phyloP scores from a whole-genome alignment of 2,113 vertebrate species.

The Cynopterus brachyotis region DNA sequence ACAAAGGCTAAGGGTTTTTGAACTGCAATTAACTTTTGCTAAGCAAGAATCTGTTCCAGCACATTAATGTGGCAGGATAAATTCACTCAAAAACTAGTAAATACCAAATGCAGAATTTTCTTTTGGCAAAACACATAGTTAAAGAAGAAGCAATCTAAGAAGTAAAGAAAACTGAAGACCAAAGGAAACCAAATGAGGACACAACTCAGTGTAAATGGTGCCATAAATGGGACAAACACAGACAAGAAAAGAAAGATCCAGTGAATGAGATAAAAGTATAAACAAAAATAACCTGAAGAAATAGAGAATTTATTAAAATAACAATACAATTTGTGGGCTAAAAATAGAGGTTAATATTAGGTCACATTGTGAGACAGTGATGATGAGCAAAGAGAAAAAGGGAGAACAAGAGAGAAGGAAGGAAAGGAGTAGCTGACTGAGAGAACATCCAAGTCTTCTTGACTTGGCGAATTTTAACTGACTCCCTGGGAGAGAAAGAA shows the following conservation, averaged over 20 bases:
- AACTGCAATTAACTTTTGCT: not conserved
- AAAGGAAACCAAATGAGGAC: not conserved
- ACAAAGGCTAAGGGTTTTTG: not conserved
- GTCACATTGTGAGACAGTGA: not conserved
- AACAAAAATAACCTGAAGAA: not conserved
- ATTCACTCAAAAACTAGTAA: not conserved
- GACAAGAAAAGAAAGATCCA: not conserved
- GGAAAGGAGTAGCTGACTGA: not conserved
- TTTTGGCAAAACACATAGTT: not conserved
- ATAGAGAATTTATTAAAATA: not conserved
- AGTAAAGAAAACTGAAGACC: not conserved
- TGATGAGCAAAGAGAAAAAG: not conserved
- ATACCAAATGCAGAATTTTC: not conserved
- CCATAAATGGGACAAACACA: not conserved
- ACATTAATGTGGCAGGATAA: not conserved
- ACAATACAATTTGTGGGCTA: not conserved
- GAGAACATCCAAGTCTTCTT: no score
- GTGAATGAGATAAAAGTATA: not conserved
- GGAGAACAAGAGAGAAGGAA: not conserved
- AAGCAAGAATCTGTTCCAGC: not conserved
- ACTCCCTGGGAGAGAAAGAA: not conserved
- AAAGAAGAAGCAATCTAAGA: not conserved
- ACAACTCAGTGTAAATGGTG: not conserved
- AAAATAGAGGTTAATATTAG: not conserved
- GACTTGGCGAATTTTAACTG: not conserved